These are phyloP conservation scores for Cydia strobilella DNA, from an alignment of 1,140 invertebrate genomes.

Conservation along the genomic window DNA sequence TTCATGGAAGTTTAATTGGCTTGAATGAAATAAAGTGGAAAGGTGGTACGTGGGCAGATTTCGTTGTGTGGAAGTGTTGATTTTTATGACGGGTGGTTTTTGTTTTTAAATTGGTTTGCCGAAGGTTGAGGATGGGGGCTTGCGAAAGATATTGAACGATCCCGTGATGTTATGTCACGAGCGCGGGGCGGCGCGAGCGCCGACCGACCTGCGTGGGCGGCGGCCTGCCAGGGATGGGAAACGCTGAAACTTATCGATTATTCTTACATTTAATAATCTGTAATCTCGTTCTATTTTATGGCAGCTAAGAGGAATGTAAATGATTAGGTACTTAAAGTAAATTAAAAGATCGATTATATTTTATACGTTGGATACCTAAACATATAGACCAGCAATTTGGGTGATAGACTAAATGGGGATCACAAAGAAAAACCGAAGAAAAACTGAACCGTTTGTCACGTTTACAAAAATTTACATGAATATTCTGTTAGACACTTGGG, in stretches of 20 bases:
- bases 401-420: too few species aligned
- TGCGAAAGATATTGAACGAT: slow-evolving; percentile 76
- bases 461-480: too few species aligned
- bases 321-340: too few species aligned
- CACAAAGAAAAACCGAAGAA: too few species aligned
- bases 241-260: background rate
- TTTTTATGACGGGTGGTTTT: slow-evolving; percentile 44
- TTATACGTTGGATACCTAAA: too few species aligned
- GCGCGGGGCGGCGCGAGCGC: slow-evolving; percentile 62
- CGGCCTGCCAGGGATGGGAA: slow-evolving; percentile 50
- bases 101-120: slow-evolving; percentile 37
- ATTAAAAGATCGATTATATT: too few species aligned
- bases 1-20: slow-evolving; percentile 66
- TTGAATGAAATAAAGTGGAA: slow-evolving; percentile 49
- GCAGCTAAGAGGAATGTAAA: too few species aligned
- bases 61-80: slow-evolving; percentile 36
- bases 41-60: slow-evolving; percentile 10
- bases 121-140: slow-evolving; percentile 62
- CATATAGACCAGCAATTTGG: too few species aligned
- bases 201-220: slow-evolving; percentile 73
- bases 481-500: too few species aligned
- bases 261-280: too few species aligned
- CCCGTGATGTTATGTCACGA: slow-evolving; percentile 67
- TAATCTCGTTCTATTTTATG: too few species aligned
- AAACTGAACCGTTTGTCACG: too few species aligned